phyloP scores from a whole-genome alignment of 2,113 vertebrate genomes.

The Nothobranchius furzeri region DNA sequence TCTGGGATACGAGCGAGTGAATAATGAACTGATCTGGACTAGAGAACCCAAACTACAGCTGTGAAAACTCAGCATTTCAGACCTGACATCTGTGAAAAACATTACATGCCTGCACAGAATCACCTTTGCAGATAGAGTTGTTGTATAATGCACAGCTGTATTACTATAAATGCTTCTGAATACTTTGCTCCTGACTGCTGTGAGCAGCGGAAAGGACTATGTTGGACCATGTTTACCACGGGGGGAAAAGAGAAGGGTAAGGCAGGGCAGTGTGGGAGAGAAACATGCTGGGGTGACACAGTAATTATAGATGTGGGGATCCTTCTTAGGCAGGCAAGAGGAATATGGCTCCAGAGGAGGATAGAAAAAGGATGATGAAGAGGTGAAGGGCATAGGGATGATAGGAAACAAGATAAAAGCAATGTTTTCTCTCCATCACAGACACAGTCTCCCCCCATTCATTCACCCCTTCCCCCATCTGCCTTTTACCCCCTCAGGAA shows the following conservation, averaged over 20 bases:
- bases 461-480: constrained; percentile 63
- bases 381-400: constrained; percentile 31
- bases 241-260: neutral
- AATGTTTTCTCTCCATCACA: constrained; percentile 32
- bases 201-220: constrained; percentile 55
- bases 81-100: neutral
- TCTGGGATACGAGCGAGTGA: too few species aligned
- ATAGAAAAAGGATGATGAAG: constrained; percentile 18
- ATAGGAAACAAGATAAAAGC: constrained; percentile 42
- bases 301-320: constrained; percentile 57
- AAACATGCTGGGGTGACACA: constrained; percentile 25
- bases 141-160: constrained; percentile 38
- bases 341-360: constrained; percentile 15
- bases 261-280: neutral
- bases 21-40: too few species aligned
- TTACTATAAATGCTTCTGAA: constrained; percentile 69
- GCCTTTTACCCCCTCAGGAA: constrained; percentile 67
- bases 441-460: constrained; percentile 15
- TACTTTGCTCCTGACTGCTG: constrained; percentile 46
- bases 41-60: too few species aligned
- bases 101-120: neutral
- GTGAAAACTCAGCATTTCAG: too few species aligned
- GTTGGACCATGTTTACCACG: constrained; percentile 62
- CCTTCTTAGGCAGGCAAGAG: constrained; percentile 42
- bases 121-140: constrained; percentile 12